Percentiles rank a stretch among this genome's conserved stretches.
Conservation (phyloP, 2,888 invertebrate genomes). For the Troilus luridus region DNA sequence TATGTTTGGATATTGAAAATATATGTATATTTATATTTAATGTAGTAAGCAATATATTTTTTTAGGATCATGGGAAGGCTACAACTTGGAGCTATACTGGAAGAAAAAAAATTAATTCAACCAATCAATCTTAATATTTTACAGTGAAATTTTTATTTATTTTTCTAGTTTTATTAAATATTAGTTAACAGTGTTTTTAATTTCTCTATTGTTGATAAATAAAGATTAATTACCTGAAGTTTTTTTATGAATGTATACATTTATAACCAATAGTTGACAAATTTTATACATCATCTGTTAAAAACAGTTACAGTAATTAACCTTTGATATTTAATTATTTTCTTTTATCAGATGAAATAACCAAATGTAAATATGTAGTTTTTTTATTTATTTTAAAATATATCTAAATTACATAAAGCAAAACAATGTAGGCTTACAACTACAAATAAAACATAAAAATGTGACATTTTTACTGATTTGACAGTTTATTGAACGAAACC, state of each 20-base stretch:
- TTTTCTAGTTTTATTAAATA: slow-evolving; percentile 9
- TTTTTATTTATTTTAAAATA: neutral
- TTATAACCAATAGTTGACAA: neutral
- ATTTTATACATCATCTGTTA: slow-evolving; percentile 19
- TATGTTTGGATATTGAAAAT: neutral
- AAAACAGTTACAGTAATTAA: neutral
- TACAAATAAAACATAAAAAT: slow-evolving; percentile 24
- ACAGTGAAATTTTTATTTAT: too few species aligned
- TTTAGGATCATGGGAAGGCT: slow-evolving; percentile 26
- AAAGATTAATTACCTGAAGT: neutral
- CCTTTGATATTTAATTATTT: slow-evolving; percentile 10
- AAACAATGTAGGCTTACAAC: neutral
- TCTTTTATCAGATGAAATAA: slow-evolving; percentile 40
- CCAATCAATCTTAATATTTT: neutral
- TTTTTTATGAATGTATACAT: neutral
- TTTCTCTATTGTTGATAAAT: neutral
- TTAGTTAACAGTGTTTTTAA: neutral
- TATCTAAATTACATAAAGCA: neutral
- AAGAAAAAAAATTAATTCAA: neutral
- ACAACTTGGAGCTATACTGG: slow-evolving; percentile 18
- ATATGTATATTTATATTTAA: too few species aligned
- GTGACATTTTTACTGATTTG: neutral
- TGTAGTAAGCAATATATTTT: neutral
- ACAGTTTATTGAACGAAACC: slow-evolving; percentile 28
- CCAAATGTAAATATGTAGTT: slow-evolving; percentile 18